These are phyloP conservation scores for Phengaris arion DNA, from an alignment of 2,888 invertebrate genomes.

Conservation along the genomic window DNA sequence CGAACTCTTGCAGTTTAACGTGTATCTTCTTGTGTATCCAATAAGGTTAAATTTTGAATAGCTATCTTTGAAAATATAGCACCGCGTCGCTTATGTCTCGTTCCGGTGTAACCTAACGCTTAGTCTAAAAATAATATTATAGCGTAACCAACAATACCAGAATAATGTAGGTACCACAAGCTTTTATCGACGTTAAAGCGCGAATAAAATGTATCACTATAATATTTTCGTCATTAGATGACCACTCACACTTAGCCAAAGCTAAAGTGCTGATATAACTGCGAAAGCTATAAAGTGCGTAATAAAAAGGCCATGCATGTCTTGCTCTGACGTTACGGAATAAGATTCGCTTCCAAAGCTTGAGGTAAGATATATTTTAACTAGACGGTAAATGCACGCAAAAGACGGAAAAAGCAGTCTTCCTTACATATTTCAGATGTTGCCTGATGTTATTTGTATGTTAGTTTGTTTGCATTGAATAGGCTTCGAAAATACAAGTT, in stretches of 20 bases:
- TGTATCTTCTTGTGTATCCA: too few species aligned
- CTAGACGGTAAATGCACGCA: neutral
- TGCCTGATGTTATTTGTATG: too few species aligned
- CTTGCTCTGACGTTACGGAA: constrained; percentile 17
- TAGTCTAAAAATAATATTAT: neutral
- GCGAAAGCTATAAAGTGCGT: constrained; percentile 15
- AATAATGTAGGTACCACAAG: neutral
- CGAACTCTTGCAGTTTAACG: too few species aligned
- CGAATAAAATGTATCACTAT: constrained; percentile 24
- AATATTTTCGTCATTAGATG: constrained; percentile 18
- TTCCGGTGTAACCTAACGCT: too few species aligned
- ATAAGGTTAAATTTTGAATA: too few species aligned
- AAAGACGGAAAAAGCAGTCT: too few species aligned
- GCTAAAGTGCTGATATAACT: constrained; percentile 25
- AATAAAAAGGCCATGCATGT: constrained; percentile 24
- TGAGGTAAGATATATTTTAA: neutral
- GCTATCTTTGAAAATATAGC: too few species aligned
- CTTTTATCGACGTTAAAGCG: neutral
- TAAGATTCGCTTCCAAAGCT: neutral
- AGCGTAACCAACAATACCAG: neutral
- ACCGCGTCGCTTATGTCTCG: too few species aligned
- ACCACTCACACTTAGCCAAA: constrained; percentile 22
- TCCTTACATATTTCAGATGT: too few species aligned
- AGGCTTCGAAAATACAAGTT: too few species aligned
- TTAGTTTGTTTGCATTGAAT: too few species aligned